These are phyloP conservation scores for Sorex maritimensis DNA, from an alignment of 2,797 vertebrate genomes.

Conservation along the genomic window DNA sequence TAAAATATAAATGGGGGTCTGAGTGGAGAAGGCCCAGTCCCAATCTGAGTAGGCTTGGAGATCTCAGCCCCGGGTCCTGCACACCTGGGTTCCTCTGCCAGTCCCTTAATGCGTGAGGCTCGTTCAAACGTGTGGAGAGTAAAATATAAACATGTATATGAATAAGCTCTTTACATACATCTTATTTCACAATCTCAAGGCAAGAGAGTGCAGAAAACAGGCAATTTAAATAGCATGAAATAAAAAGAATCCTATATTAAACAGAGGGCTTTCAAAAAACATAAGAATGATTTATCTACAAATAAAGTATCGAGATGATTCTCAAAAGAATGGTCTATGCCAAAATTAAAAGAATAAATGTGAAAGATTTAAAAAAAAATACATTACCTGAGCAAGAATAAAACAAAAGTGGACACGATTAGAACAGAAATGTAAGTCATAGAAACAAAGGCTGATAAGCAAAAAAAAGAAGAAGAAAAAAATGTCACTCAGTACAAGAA, in stretches of 20 bases:
- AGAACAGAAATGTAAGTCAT: background rate
- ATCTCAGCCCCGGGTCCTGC: too few species aligned
- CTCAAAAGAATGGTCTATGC: background rate
- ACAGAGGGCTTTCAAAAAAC: background rate
- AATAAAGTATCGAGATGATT: background rate
- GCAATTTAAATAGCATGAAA: background rate
- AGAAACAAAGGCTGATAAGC: background rate
- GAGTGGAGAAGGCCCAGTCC: too few species aligned
- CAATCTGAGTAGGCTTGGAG: too few species aligned
- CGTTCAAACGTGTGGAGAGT: too few species aligned
- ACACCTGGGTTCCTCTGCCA: too few species aligned
- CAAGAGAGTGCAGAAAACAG: background rate
- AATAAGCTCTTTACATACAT: background rate
- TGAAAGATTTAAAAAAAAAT: background rate
- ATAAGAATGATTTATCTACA: background rate
- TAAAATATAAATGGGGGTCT: too few species aligned
- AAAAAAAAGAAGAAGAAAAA: background rate
- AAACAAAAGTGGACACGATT: background rate
- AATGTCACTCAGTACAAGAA: background rate
- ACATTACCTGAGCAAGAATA: background rate
- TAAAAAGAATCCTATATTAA: background rate
- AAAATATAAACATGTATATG: too few species aligned
- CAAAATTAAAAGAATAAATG: background rate
- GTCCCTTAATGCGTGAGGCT: too few species aligned
- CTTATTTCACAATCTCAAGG: background rate